phyloP scores from a whole-genome alignment of 2,797 vertebrate genomes.

The Pseudochirops cupreus region DNA sequence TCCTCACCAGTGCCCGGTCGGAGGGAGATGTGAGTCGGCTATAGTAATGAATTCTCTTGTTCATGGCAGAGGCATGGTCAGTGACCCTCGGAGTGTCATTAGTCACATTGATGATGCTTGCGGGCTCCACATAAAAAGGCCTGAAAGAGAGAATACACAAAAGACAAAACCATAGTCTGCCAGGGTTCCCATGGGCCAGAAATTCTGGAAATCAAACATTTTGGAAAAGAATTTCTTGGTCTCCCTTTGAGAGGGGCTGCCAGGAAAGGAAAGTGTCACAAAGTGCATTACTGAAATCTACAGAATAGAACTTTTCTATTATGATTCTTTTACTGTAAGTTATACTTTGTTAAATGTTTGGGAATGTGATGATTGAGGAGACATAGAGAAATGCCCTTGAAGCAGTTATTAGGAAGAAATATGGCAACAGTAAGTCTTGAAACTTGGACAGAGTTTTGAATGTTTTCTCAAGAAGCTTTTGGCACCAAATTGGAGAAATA shows the following conservation, averaged over 20 bases:
- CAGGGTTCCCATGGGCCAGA: slow-evolving; percentile 30
- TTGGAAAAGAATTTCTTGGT: slow-evolving; percentile 68
- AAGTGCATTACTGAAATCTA: slow-evolving; percentile 56
- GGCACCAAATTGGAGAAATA: slow-evolving; percentile 63
- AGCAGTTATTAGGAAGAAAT: slow-evolving; percentile 50
- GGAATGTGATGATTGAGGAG: slow-evolving; percentile 29
- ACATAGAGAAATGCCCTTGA: slow-evolving; percentile 37
- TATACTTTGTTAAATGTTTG: slow-evolving; percentile 36
- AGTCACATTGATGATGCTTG: slow-evolving; percentile 88
- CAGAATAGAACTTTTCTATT: slow-evolving; percentile 54
- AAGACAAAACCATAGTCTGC: slow-evolving; percentile 44
- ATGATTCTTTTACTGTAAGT: slow-evolving; percentile 50
- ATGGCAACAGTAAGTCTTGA: slow-evolving; percentile 39
- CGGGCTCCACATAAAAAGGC: slow-evolving; percentile 95
- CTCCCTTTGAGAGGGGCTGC: slow-evolving; percentile 55
- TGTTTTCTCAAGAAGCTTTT: slow-evolving; percentile 40
- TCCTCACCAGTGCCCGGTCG: slow-evolving; percentile 92
- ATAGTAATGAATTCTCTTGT: slow-evolving; percentile 97
- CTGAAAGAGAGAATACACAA: slow-evolving; percentile 82
- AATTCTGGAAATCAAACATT: slow-evolving; percentile 70
- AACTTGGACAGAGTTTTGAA: slow-evolving; percentile 43
- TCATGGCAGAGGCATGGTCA: slow-evolving; percentile 93
- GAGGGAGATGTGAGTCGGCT: slow-evolving; percentile 90
- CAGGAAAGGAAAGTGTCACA: slow-evolving; percentile 65
- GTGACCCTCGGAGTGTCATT: slow-evolving; percentile 89